Conservation (phyloP, 2,888 invertebrate genomes). For the Ophion ellenae region DNA sequence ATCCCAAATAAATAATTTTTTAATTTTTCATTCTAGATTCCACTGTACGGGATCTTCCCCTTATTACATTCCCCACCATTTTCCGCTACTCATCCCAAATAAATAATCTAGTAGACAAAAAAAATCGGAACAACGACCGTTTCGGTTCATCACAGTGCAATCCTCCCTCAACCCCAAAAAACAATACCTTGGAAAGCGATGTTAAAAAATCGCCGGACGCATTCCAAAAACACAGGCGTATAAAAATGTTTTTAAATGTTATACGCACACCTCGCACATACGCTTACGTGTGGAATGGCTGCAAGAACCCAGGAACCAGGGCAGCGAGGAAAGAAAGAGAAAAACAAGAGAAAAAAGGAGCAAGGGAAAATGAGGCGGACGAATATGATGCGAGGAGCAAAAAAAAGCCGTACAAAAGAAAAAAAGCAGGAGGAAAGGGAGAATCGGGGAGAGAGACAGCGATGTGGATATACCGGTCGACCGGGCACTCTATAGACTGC, state of each 20-base stretch:
- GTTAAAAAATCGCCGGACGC: no score
- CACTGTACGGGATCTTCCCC: no score
- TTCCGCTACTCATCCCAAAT: no score
- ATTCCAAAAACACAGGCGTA: not conserved
- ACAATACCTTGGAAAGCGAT: no score
- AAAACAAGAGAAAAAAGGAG: constrained; percentile 20
- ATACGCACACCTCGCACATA: not conserved
- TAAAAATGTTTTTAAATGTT: not conserved
- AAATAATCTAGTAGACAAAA: no score
- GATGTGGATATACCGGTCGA: constrained; percentile 57
- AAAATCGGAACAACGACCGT: no score
- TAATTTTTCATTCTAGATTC: no score
- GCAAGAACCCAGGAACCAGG: constrained; percentile 11
- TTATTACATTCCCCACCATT: no score
- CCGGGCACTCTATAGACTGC: constrained; percentile 62
- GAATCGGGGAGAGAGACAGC: constrained; percentile 45
- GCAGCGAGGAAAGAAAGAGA: constrained; percentile 7
- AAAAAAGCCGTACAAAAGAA: constrained; percentile 13
- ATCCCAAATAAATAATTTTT: no score
- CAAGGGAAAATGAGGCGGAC: constrained; percentile 56
- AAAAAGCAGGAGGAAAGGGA: constrained; percentile 60
- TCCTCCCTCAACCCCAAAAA: no score
- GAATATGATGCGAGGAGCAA: constrained; percentile 49
- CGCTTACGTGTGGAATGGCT: not conserved
- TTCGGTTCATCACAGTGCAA: no score